Evolutionary conservation across 2,888 invertebrate species (phyloP).

Genomic region (Tupiocoris notatus): DNA sequence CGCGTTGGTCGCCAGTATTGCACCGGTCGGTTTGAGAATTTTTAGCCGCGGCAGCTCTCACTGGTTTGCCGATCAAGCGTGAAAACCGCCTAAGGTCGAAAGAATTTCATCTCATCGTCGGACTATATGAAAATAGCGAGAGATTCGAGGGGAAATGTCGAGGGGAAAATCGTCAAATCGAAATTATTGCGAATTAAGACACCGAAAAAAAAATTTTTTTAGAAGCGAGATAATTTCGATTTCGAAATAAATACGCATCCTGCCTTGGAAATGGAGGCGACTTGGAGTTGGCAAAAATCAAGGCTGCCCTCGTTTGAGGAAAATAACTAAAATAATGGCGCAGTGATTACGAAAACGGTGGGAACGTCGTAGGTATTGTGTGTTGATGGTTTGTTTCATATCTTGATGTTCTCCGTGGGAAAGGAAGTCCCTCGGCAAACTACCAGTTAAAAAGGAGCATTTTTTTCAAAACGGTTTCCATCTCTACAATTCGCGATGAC

Average conservation of each 20-base stretch:
- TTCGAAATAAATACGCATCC: too few relatives aligned
- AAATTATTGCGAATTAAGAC: too few relatives aligned
- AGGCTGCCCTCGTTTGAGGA: not conserved
- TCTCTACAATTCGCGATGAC: slow-evolving; percentile 4
- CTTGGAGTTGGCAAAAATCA: not conserved
- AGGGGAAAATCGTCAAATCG: too few relatives aligned
- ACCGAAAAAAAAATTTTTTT: too few relatives aligned
- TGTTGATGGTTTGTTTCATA: slow-evolving; percentile 2
- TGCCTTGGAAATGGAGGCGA: not conserved
- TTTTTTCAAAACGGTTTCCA: not conserved
- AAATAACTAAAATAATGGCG: slow-evolving; percentile 6
- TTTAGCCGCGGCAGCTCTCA: slow-evolving; percentile 45
- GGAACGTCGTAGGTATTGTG: slow-evolving; percentile 9
- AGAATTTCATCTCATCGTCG: too few relatives aligned
- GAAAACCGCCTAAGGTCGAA: slow-evolving; percentile 11
- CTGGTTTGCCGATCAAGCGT: slow-evolving; percentile 2
- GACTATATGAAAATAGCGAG: too few relatives aligned
- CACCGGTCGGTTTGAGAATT: slow-evolving; percentile 48
- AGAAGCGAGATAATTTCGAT: too few relatives aligned
- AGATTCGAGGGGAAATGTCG: too few relatives aligned
- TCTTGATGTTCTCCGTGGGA: not conserved
- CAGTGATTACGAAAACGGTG: not conserved
- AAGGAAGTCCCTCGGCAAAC: not conserved
- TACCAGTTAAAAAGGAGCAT: not conserved
- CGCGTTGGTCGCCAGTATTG: too few relatives aligned